These are phyloP conservation scores for Lymantria monacha DNA, from an alignment of 2,888 invertebrate species.

Conservation along the genomic window DNA sequence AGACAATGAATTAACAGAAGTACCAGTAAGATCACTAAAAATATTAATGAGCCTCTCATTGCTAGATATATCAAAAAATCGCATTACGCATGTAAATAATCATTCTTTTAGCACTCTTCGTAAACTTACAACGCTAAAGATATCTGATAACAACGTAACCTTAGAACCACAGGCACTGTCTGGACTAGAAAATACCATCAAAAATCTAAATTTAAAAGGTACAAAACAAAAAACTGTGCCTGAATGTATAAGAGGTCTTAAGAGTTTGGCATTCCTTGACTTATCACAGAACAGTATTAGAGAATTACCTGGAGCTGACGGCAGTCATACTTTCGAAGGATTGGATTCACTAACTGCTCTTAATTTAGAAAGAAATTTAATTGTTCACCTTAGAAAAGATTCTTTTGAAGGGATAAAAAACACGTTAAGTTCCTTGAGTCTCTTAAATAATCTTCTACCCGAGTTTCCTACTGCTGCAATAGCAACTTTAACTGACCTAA, in stretches of 20 bases:
- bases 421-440: slow-evolving; percentile 92
- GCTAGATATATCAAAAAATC: slow-evolving; percentile 92
- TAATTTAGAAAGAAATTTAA: slow-evolving; percentile 93
- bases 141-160: slow-evolving; percentile 93
- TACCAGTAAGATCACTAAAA: slow-evolving; percentile 88
- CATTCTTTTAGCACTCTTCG: slow-evolving; percentile 88
- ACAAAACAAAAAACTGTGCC: slow-evolving; percentile 91
- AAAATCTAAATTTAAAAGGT: slow-evolving; percentile 94
- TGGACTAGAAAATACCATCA: slow-evolving; percentile 91
- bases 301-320: slow-evolving; percentile 88
- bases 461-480: slow-evolving; percentile 93
- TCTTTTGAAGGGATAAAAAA: slow-evolving; percentile 91
- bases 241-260: slow-evolving; percentile 88
- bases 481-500: slow-evolving; percentile 88
- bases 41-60: slow-evolving; percentile 87
- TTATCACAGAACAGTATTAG: slow-evolving; percentile 93
- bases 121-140: slow-evolving; percentile 89
- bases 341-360: slow-evolving; percentile 92
- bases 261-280: slow-evolving; percentile 92
- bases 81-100: slow-evolving; percentile 86
- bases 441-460: slow-evolving; percentile 93
- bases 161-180: slow-evolving; percentile 86
- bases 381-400: slow-evolving; percentile 88
- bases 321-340: slow-evolving; percentile 87
- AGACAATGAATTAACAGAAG: slow-evolving; percentile 90